A percentile compares a stretch with the other conserved stretches of the same genome.
Evolutionary conservation across 2,113 vertebrate genomes (phyloP).

Genomic region (Malurus alboscapulatus): DNA sequence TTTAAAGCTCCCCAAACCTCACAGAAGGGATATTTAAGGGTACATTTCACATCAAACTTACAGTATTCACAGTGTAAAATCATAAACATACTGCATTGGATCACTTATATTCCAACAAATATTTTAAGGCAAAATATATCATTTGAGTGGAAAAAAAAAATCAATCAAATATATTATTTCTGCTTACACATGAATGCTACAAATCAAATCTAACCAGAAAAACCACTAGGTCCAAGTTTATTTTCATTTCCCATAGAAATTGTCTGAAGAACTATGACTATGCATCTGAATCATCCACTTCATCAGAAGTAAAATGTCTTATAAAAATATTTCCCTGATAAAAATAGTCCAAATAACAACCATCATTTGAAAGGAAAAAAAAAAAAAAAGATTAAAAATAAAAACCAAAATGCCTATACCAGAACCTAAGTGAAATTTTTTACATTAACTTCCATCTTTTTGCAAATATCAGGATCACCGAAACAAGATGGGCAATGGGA

Average conservation of each 20-base stretch:
- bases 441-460: background rate
- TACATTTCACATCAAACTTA: background rate
- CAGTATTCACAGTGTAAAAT: background rate
- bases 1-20: background rate
- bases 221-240: background rate
- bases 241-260: background rate
- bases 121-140: background rate
- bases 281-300: background rate
- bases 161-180: background rate
- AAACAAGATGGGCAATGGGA: background rate
- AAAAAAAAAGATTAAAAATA: background rate
- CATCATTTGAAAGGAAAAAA: background rate
- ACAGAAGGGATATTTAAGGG: background rate
- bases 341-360: background rate
- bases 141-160: background rate
- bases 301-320: background rate
- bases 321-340: background rate
- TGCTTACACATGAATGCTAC: background rate
- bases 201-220: background rate
- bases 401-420: background rate
- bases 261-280: background rate
- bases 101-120: background rate
- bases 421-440: accelerated
- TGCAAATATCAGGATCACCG: background rate
- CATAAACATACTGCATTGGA: background rate